Base-by-base conservation (phyloP, 1,140 invertebrate species). In the Branchinecta lynchi region DNA sequence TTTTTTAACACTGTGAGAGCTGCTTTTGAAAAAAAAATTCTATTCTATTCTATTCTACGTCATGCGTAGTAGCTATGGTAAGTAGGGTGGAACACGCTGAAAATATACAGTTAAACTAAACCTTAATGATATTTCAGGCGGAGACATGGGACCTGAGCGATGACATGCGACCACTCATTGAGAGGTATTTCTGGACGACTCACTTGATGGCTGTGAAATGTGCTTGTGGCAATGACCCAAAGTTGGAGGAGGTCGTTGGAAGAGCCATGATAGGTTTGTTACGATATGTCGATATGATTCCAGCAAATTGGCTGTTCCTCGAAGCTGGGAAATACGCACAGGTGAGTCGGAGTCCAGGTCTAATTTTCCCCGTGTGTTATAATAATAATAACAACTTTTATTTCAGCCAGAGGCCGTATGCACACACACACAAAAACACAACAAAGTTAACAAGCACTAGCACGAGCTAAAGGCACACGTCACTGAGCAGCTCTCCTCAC, bases 271-370 rank as follows among this genome's bases (percentile, higher is more conserved):
- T 60, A 3, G 51, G 51, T 20, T 20, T 60, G 12, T 60, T 60
- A 60, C 12, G 51, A 60, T 60, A 60, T 20, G 51, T 20, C 3
- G 51, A 60, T 60, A 3, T 60, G 51, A 60, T 60, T 15, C 51
- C 51, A 15, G 51, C 51, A 15, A 20, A 60, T 60, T 60, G 51
- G 51, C 51, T 60, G 12, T 60, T 60, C 51, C 51, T 60, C 3
- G 51, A 60, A 20, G 51, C 51, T 60, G 51, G 51, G 6, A 60
- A 60, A 6, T 60, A 60, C 51, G 51, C 51, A 60, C 51, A 60
- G 6, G 51, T 60, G 32, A 32, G 32, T 32, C 32, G 1, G 32
- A 32, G 5, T 5, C 32, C 32, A 32, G 2, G 32, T 32, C 32
- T 32, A 32, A 32, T 32, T 32, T 32, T 32, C 5, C 32, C 32